Evolutionary conservation across 1,140 invertebrate genomes (phyloP), one percentile per base, ranked within the genome.

Genomic region (Hyphantria cunea): DNA sequence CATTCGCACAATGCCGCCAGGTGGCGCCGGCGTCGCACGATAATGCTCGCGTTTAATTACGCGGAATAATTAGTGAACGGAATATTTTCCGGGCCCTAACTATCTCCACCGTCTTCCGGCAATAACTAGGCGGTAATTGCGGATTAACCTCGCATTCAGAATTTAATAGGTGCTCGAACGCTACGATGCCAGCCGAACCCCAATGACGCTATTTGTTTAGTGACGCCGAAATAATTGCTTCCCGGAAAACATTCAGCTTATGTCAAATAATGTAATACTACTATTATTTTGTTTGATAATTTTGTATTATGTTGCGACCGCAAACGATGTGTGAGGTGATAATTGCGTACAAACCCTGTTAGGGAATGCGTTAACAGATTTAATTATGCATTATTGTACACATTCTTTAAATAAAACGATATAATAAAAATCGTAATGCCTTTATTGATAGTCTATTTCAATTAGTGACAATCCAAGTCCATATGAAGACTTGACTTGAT

Each of bases 21-120:
- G 85, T 87, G 85, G 86, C 80, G 82, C 73, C 81, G 82, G 83
- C 79, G 78, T 66, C 73, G 80, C 76, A 72, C 83, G 86, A 90
- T 90, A 87, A 89, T 89, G 82, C 84, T 72, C 82, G 84, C 82
- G 88, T 90, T 90, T 90, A 90, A 90, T 89, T 90, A 90, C 86
- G 82, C 84, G 88, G 88, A 90, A 90, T 90, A 90, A 87, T 90
- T 90, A 90, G 86, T 86, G 86, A 84, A 86, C 88, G 88, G 88
- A 90, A 90, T 86, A 88, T 89, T 84, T 90, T 90, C 87, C 84
- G 84, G 80, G 82, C 85, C 78, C 87, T 89, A 90, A 90, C 84
- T 90, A 90, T 90, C 87, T 87, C 84, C 84, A 75, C 78, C 87
- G 83, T 89, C 87, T 90, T 89, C 86, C 87, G 87, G 84, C 84